Evolutionary conservation across 2,113 vertebrate species (phyloP).

Genomic region (Cyanoliseus patagonus): DNA sequence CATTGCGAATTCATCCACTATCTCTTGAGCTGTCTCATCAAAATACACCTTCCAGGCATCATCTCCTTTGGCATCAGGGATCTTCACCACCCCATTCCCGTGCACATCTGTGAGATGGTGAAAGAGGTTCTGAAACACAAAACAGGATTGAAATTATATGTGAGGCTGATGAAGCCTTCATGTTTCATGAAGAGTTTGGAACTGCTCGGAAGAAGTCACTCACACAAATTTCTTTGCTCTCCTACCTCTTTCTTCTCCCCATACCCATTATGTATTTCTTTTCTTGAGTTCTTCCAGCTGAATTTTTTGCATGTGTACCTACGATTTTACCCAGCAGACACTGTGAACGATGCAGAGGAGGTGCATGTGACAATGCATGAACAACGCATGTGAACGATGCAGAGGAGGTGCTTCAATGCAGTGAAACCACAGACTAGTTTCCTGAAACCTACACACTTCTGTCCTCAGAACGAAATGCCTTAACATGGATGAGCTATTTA

Average conservation of each 20-base stretch:
- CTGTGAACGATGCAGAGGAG: neutral
- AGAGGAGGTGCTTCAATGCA: neutral
- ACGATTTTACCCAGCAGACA: neutral
- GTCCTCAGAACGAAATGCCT: neutral
- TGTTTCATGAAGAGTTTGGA: neutral
- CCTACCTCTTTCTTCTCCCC: neutral
- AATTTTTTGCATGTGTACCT: neutral
- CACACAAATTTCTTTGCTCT: neutral
- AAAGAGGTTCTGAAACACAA: constrained; percentile 88
- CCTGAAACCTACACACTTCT: neutral
- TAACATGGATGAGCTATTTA: neutral
- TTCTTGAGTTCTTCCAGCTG: neutral
- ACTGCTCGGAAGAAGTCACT: neutral
- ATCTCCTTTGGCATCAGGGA: constrained; percentile 92
- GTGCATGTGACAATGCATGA: neutral
- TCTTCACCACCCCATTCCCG: constrained; percentile 87
- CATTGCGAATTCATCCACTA: constrained; percentile 98
- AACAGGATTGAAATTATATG: neutral
- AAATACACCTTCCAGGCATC: constrained; percentile 98
- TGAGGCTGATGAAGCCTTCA: neutral
- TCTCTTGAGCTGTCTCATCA: constrained; percentile 94
- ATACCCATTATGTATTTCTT: neutral
- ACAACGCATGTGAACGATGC: neutral
- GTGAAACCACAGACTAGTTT: neutral
- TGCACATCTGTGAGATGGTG: constrained; percentile 93